Base-by-base conservation (phyloP, 2,113 vertebrate genomes). In the Verasper variegatus region DNA sequence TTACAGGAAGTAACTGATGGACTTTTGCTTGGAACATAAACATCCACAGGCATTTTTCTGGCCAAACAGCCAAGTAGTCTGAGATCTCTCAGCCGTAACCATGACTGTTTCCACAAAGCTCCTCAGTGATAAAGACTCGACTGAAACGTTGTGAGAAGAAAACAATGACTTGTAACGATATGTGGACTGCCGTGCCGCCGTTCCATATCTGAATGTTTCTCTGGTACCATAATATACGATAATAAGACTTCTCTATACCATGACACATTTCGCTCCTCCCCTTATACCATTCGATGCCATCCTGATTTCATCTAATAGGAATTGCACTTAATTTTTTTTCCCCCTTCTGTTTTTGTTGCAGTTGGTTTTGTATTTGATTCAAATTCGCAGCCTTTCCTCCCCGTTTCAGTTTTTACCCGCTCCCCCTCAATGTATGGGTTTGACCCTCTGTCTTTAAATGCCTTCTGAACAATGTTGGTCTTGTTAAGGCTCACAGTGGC, bases 381-480 rank as follows among this genome's bases (percentile, higher is more conserved):
- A 87, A 58, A 87, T 74, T 82, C 71, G 69, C 80, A 82, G 55
- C 73, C 82, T 83, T 49, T 49, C 72, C 63, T 31, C 80, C 72
- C 58, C 6, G 2, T 76, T 77, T 72, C 13, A 61, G 66, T 88
- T 88, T 86, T 57, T 35, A 73, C 76, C 81, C 59, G n/a, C 74
- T 76, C 71, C 17, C 40, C 56, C 65, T 80, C 59, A 65, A 81
- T 87, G 76, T 90, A 77, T 84, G 78, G 74, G 80, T 90, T 89
- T 85, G 71, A 78, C 68, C 80, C 66, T 82, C 74, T 51, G 70
- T 91, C 83, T 89, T 80, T 86, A 86, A 93, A 87, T 90, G 90
- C 89, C 88, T 89, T 91, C 76, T 87, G 90, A 93, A 92, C 90
- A 84, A 92, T 89, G 83, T 88, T 87, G 75, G 84, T 91, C 89